Evolutionary conservation across 2,888 invertebrate species (phyloP).

Genomic region (Labia minor): DNA sequence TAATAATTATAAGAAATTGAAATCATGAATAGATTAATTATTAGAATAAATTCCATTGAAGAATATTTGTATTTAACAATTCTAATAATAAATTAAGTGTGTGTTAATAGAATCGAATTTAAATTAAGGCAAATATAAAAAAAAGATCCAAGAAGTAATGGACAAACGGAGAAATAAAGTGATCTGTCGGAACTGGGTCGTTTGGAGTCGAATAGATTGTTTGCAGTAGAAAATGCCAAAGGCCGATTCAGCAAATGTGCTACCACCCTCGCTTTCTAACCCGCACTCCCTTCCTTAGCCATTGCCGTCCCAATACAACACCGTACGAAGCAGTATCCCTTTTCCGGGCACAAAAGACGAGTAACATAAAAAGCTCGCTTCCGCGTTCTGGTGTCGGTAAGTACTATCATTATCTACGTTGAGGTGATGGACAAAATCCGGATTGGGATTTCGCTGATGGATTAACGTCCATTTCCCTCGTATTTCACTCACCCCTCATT

Average conservation of each 20-base stretch:
- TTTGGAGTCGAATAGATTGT: not conserved
- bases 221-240: not conserved
- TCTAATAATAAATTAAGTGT: too few relatives aligned
- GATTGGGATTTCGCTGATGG: not conserved
- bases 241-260: conserved; percentile 3
- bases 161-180: not conserved
- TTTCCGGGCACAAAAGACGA: not conserved
- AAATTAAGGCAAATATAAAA: too few relatives aligned
- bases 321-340: too few relatives aligned
- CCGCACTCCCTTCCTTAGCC: too few relatives aligned
- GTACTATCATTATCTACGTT: not conserved
- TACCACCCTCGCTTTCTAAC: not conserved
- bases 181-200: conserved; percentile 2
- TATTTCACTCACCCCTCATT: too few relatives aligned
- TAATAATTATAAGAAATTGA: too few relatives aligned
- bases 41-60: too few relatives aligned
- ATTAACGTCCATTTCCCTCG: not conserved
- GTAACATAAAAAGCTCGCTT: not conserved
- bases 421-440: conserved; percentile 13
- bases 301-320: too few relatives aligned
- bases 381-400: not conserved
- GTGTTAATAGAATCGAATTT: too few relatives aligned
- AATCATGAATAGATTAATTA: too few relatives aligned
- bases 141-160: not conserved
- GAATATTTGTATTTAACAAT: too few relatives aligned